Conservation (phyloP, 2,888 invertebrate genomes). For the Pseudococcus longispinus region DNA sequence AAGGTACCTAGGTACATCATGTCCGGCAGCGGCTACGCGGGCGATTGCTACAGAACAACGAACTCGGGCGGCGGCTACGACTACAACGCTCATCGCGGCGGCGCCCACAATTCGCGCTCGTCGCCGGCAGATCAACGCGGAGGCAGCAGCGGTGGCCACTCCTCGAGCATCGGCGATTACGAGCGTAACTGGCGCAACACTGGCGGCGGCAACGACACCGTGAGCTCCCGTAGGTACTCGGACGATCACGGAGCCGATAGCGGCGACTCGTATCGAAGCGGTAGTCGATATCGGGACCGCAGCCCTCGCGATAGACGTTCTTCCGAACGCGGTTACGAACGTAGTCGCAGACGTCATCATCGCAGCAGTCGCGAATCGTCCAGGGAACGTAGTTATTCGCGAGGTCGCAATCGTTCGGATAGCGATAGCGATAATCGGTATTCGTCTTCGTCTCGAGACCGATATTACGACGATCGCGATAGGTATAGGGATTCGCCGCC, state of each 20-base stretch:
- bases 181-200: background rate
- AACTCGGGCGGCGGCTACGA: background rate
- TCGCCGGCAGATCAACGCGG: background rate
- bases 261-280: background rate
- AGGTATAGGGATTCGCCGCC: slow-evolving; percentile 12
- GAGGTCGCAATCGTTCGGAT: background rate
- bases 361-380: background rate
- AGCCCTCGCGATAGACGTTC: background rate
- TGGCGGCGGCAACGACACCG: background rate
- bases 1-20: background rate
- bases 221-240: background rate
- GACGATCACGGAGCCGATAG: slow-evolving; percentile 29
- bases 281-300: background rate
- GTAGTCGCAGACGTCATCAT: background rate
- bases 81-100: background rate
- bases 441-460: slow-evolving; percentile 26
- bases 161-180: background rate
- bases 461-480: slow-evolving; percentile 44
- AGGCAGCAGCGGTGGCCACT: no score
- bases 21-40: background rate
- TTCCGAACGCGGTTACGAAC: background rate
- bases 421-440: slow-evolving; percentile 48
- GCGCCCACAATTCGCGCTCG: background rate
- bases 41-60: background rate
- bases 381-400: slow-evolving; percentile 40